Evolutionary conservation across 2,113 vertebrate genomes (phyloP).

Genomic region (Dipodomys stephensi): DNA sequence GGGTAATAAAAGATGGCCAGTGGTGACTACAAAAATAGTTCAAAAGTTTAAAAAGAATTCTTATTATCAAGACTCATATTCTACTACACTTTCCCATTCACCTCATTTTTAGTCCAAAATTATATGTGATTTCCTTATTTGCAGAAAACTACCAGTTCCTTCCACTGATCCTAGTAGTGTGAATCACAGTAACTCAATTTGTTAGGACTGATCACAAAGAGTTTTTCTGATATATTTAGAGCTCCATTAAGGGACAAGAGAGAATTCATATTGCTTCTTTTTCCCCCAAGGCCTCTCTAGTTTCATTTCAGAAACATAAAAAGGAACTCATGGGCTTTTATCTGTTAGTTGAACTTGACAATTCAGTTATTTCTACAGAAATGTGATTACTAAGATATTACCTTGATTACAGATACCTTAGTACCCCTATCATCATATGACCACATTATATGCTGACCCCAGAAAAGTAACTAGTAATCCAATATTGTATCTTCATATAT

Average conservation of each 20-base stretch:
- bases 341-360: neutral
- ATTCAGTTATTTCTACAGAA: neutral
- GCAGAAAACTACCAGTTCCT: neutral
- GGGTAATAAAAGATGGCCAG: constrained; percentile 2
- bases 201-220: neutral
- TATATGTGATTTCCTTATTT: neutral
- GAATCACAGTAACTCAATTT: neutral
- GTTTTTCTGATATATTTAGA: neutral
- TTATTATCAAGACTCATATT: neutral
- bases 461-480: neutral
- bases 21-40: neutral
- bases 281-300: neutral
- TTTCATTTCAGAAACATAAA: neutral
- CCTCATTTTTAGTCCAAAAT: neutral
- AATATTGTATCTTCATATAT: neutral
- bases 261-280: neutral
- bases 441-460: neutral
- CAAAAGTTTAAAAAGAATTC: constrained; percentile 16
- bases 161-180: neutral
- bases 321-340: neutral
- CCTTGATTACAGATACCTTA: neutral
- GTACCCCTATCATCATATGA: neutral
- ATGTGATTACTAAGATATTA: neutral
- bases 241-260: neutral
- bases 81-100: neutral